phyloP scores from a whole-genome alignment of 2,888 invertebrate species.

The Arctia plantaginis region DNA sequence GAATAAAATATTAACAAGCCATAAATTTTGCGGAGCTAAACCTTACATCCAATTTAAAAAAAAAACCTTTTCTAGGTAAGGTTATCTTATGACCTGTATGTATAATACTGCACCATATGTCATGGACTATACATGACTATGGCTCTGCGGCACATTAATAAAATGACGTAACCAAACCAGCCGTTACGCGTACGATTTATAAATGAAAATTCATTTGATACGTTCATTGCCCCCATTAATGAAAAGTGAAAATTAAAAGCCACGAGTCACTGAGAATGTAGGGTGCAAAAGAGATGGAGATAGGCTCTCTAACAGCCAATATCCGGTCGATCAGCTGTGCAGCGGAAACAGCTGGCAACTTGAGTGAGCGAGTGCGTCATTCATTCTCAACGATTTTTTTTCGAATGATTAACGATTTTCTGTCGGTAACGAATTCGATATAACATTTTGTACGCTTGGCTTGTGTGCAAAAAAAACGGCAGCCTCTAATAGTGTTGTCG shows the following conservation, averaged over 20 bases:
- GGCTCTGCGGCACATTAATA: background rate
- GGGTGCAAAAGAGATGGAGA: constrained; percentile 62
- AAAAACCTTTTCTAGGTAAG: no score
- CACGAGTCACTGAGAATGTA: constrained; percentile 56
- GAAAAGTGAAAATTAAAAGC: constrained; percentile 72
- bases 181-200: constrained; percentile 29
- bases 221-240: constrained; percentile 67
- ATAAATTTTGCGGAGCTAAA: no score
- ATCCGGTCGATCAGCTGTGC: constrained; percentile 85
- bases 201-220: constrained; percentile 49
- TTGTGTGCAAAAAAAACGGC: constrained; percentile 55
- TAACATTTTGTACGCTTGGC: constrained; percentile 54
- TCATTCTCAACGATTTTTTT: constrained; percentile 69
- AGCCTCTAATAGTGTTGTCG: constrained; percentile 61
- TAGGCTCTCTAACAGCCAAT: constrained; percentile 79
- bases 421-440: constrained; percentile 62
- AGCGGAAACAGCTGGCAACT: constrained; percentile 83
- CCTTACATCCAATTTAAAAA: no score
- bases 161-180: constrained; percentile 16
- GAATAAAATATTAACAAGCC: no score
- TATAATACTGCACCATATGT: no score
- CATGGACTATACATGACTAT: background rate
- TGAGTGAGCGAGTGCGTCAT: constrained; percentile 70
- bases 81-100: no score
- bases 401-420: constrained; percentile 71